phyloP scores from a whole-genome alignment of 2,888 invertebrate species.

The Caenorhabditis sp. region DNA sequence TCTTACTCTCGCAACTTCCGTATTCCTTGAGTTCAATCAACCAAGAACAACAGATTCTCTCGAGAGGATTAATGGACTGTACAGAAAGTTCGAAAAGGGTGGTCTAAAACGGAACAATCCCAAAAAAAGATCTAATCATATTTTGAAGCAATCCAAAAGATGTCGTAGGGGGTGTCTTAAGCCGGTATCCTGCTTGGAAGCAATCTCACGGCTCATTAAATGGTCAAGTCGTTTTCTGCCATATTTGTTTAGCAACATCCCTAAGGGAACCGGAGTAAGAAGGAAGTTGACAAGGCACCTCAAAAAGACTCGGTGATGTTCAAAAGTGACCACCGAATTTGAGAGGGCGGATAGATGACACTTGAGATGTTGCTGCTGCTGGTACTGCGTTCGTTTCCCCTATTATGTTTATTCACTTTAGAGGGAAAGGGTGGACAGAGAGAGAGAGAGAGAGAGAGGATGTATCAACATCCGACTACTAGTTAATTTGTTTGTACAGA shows the following conservation, averaged over 20 bases:
- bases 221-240: slow-evolving; percentile 21
- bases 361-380: slow-evolving; percentile 65
- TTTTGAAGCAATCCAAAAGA: neutral
- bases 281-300: slow-evolving; percentile 35
- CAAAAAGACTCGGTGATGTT: slow-evolving; percentile 15
- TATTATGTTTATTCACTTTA: slow-evolving; percentile 63
- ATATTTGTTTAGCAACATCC: slow-evolving; percentile 60
- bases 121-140: neutral
- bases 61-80: slow-evolving; percentile 3
- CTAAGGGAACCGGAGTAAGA: slow-evolving; percentile 2
- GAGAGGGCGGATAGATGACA: slow-evolving; percentile 53
- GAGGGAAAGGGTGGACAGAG: neutral
- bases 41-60: slow-evolving; percentile 25
- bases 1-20: slow-evolving; percentile 14
- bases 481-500: slow-evolving; percentile 61
- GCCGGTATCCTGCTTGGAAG: neutral
- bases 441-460: neutral
- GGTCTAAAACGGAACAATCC: neutral
- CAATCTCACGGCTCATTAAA: slow-evolving; percentile 40
- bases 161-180: neutral
- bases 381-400: slow-evolving; percentile 55
- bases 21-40: slow-evolving; percentile 12
- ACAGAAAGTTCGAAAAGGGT: neutral
- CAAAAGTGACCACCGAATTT: slow-evolving; percentile 39
- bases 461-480: slow-evolving; percentile 57